Percentiles rank a stretch among this genome's conserved stretches.
These are phyloP conservation scores for Drosophila longiperda DNA, from an alignment of 2,888 invertebrate genomes.

Conservation along the genomic window DNA sequence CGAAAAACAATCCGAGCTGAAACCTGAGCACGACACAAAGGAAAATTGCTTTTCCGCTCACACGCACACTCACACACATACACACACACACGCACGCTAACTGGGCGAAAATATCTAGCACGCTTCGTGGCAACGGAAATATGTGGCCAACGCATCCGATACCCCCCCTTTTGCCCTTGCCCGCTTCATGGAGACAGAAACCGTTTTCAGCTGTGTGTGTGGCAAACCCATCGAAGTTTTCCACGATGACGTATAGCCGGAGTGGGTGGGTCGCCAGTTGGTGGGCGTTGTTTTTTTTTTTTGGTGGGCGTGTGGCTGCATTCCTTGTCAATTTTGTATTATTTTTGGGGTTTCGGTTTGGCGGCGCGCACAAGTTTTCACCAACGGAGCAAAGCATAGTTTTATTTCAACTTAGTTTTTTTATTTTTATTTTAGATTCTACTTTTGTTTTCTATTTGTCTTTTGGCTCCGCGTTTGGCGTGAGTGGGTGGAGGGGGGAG, in stretches of 20 bases:
- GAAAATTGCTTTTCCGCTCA: constrained; percentile 80
- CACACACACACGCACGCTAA: constrained; percentile 3
- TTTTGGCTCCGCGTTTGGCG: constrained; percentile 38
- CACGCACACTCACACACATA: constrained; percentile 55
- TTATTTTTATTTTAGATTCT: constrained; percentile 55
- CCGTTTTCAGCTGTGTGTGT: constrained; percentile 34
- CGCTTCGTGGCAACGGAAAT: constrained; percentile 75
- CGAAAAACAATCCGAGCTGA: constrained; percentile 73
- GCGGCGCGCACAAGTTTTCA: constrained; percentile 47
- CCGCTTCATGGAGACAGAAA: constrained; percentile 29
- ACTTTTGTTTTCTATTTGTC: constrained; percentile 77
- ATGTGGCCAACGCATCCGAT: constrained; percentile 69
- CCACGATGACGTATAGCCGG: constrained; percentile 64
- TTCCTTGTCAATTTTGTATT: constrained; percentile 55
- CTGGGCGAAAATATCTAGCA: constrained; percentile 71
- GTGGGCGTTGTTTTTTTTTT: neutral
- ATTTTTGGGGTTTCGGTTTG: constrained; percentile 44
- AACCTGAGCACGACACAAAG: constrained; percentile 80
- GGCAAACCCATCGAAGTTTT: constrained; percentile 71
- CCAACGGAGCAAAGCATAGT: constrained; percentile 62
- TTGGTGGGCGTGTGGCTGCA: constrained; percentile 44
- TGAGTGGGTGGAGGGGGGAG: constrained; percentile 1
- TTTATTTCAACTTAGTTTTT: constrained; percentile 64
- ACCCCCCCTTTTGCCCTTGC: neutral
- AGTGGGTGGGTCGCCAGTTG: constrained; percentile 2